Evolutionary conservation across 2,888 invertebrate species (phyloP), one percentile per base, ranked within the genome.

Genomic region (Callimorpha dominula): DNA sequence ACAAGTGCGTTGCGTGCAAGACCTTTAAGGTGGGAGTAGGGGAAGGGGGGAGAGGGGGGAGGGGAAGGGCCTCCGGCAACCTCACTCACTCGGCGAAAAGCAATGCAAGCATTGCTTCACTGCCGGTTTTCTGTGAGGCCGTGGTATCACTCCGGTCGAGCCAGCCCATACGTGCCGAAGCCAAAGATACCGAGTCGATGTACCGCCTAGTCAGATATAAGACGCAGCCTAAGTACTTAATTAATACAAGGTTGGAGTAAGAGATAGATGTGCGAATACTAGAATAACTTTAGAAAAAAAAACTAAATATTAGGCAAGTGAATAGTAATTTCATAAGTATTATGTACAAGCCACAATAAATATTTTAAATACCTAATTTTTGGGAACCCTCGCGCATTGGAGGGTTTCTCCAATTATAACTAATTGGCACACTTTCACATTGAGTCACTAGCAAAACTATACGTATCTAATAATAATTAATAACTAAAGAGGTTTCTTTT

Each of bases 391-490:
- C 83, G 65, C 66, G 54, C 66, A 43, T 43, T 7, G 42, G 73
- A 85, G 85, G 82, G 70, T 82, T 86, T 85, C 88, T 88, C 87
- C 81, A 74, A 63, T 78, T 85, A 87, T 85, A 92, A 89, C 93
- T 95, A 95, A 94, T 95, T 95, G 95, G 95, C 95, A 95, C 95
- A 95, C 95, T 89, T 95, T 95, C 95, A 95, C 95, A 95, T 93
- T 91, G 92, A 94, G 88, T 94, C 91, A 93, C 95, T 95, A 95
- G 94, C 95, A 94, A 93, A 93, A 93, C 93, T 94, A 94, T 91
- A 87, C 71, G 83, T 92, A 87, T 73, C 83, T 92, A 89, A 90
- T 90, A 90, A 91, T 92, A 89, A 91, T 90, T 90, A 91, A 82
- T 80, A 91, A 90, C 91, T 93, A 94, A 93, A 87, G 91, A 92